These are phyloP conservation scores for Drosophila rellima DNA, from an alignment of 2,888 invertebrate species.

Conservation along the genomic window DNA sequence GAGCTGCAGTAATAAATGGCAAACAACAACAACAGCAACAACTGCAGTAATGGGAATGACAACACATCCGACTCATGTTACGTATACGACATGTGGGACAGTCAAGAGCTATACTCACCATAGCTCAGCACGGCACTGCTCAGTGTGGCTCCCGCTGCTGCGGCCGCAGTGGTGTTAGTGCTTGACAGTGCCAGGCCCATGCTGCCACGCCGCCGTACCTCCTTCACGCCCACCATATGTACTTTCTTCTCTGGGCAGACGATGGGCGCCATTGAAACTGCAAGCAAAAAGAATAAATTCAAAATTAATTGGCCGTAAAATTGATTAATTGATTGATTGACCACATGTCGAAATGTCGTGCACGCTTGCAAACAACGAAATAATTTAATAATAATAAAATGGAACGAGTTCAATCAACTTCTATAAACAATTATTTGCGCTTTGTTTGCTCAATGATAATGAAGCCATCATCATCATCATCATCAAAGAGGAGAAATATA, in stretches of 20 bases:
- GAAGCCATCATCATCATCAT: conserved; percentile 12
- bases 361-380: conserved; percentile 14
- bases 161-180: conserved; percentile 3
- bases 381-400: conserved; percentile 37
- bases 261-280: conserved; percentile 83
- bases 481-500: conserved; percentile 1
- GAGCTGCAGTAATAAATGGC: conserved; percentile 35
- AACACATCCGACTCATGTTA: conserved; percentile 39
- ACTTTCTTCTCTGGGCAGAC: conserved; percentile 84
- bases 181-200: conserved; percentile 41
- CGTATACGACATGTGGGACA: conserved; percentile 52
- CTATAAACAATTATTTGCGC: conserved; percentile 20
- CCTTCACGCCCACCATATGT: conserved; percentile 62
- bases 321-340: conserved; percentile 66
- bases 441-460: conserved; percentile 11
- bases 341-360: conserved; percentile 33
- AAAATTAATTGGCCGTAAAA: conserved; percentile 60
- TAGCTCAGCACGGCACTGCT: conserved; percentile 41
- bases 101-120: conserved; percentile 51
- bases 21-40: conserved; percentile 11
- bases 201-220: conserved; percentile 47
- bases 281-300: conserved; percentile 36
- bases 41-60: conserved; percentile 10
- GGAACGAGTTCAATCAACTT: conserved; percentile 46
- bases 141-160: conserved; percentile 29